Conservation (phyloP, 2,888 invertebrate species). For the Gymnosoma rotundatum region DNA sequence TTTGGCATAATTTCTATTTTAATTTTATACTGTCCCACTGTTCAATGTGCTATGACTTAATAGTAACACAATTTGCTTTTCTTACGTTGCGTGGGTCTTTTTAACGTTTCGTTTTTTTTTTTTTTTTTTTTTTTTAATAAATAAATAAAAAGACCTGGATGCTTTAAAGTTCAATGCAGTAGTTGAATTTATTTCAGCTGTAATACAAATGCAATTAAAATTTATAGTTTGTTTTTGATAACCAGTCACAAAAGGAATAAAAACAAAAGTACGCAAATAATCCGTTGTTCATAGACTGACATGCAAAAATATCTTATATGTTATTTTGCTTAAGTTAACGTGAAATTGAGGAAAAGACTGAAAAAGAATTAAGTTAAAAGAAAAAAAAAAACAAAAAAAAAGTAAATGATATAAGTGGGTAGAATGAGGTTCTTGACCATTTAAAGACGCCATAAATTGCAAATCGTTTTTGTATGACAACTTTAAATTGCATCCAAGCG, state of each 20-base stretch:
- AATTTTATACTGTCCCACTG: constrained; percentile 19
- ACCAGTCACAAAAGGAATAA: constrained; percentile 4
- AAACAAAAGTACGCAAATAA: background rate
- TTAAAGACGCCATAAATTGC: background rate
- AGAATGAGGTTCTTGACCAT: constrained; percentile 23
- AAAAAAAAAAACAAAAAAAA: no score
- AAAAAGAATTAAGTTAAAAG: background rate
- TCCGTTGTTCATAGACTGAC: constrained; percentile 19
- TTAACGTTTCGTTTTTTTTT: constrained; percentile 1
- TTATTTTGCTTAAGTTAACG: background rate
- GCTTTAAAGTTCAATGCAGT: constrained; percentile 55
- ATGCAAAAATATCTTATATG: constrained; percentile 19
- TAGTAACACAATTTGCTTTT: constrained; percentile 32
- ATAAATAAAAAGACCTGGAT: constrained; percentile 36
- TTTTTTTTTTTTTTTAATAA: background rate
- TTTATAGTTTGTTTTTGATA: constrained; percentile 36
- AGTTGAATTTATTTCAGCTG: constrained; percentile 55
- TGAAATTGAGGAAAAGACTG: background rate
- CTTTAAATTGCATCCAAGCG: background rate
- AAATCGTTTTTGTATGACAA: background rate
- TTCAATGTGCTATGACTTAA: constrained; percentile 9
- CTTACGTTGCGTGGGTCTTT: constrained; percentile 64
- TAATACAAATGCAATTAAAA: constrained; percentile 58
- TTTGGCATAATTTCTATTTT: background rate
- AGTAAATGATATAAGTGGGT: background rate